Percentiles rank a stretch among this genome's conserved stretches.
phyloP scores from a whole-genome alignment of 2,888 invertebrate species.

The Yponomeuta evonymella region DNA sequence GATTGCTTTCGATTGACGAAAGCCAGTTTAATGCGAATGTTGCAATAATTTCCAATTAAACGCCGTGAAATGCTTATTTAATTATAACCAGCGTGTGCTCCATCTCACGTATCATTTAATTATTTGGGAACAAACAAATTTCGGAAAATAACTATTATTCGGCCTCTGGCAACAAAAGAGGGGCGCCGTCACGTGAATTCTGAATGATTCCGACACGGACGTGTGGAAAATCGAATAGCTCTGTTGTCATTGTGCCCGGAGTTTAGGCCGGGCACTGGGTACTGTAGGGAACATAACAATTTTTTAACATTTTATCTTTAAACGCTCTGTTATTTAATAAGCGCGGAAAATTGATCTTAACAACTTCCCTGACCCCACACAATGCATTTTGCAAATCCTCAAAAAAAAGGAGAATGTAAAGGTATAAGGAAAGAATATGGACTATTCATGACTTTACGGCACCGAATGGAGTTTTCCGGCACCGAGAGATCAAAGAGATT shows the following conservation, averaged over 20 bases:
- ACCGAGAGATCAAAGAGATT: no score
- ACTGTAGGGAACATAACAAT: neutral
- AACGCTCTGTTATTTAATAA: no score
- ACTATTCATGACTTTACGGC: no score
- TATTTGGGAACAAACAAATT: constrained; percentile 10
- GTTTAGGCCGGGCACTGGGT: constrained; percentile 17
- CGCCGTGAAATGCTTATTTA: constrained; percentile 7
- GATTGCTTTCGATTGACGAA: neutral
- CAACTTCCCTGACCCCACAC: no score
- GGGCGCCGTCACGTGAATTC: neutral
- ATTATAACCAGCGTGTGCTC: neutral
- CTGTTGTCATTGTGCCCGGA: constrained; percentile 26
- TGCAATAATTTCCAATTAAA: constrained; percentile 5
- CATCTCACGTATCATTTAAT: constrained; percentile 9
- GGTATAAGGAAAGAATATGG: no score
- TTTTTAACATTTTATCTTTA: no score
- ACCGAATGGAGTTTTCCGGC: no score
- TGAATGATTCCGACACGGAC: constrained; percentile 25
- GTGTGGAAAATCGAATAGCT: constrained; percentile 25
- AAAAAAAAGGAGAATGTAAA: no score
- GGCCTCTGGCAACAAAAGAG: constrained; percentile 11
- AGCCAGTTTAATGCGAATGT: neutral
- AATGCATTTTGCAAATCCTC: no score
- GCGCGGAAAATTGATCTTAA: no score
- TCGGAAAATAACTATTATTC: neutral